phyloP scores from a whole-genome alignment of 1,140 invertebrate species.

The Zaprionus kolodkinae region DNA sequence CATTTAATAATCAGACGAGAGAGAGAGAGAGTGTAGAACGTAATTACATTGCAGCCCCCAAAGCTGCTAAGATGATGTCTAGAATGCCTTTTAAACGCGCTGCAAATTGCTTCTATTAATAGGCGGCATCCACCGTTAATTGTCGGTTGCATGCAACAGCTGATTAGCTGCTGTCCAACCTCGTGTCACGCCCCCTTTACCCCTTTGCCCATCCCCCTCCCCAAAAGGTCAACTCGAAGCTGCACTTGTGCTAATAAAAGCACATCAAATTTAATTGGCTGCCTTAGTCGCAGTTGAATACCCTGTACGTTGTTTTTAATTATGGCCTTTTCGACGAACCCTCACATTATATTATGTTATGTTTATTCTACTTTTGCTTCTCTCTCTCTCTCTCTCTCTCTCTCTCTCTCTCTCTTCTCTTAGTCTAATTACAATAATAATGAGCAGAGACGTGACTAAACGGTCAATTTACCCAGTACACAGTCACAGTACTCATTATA shows the following conservation, averaged over 20 bases:
- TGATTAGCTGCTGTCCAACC: conserved; percentile 59
- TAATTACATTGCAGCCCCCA: conserved; percentile 38
- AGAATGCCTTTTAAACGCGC: conserved; percentile 45
- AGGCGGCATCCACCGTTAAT: conserved; percentile 64
- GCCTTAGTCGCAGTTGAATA: neutral
- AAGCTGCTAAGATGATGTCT: conserved; percentile 26
- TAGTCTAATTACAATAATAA: conserved; percentile 6
- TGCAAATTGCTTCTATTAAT: conserved; percentile 59
- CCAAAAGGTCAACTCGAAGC: conserved; percentile 20
- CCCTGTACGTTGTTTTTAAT: conserved; percentile 5
- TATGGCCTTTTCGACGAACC: neutral
- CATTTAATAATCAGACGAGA: conserved; percentile 70
- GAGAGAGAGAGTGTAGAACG: conserved; percentile 29
- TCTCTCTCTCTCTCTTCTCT: neutral
- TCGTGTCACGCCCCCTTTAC: neutral
- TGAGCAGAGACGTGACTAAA: conserved; percentile 9
- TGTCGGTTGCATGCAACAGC: conserved; percentile 60
- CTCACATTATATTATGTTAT: neutral
- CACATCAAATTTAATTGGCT: conserved; percentile 19
- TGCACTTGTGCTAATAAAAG: conserved; percentile 15
- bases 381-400: neutral
- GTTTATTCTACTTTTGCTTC: neutral
- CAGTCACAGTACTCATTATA: conserved; percentile 1
- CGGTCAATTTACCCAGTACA: conserved; percentile 2
- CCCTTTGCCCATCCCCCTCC: too few relatives aligned